These are phyloP conservation scores for Tryphoninae sp. DNA, from an alignment of 2,888 invertebrate genomes.

Conservation along the genomic window DNA sequence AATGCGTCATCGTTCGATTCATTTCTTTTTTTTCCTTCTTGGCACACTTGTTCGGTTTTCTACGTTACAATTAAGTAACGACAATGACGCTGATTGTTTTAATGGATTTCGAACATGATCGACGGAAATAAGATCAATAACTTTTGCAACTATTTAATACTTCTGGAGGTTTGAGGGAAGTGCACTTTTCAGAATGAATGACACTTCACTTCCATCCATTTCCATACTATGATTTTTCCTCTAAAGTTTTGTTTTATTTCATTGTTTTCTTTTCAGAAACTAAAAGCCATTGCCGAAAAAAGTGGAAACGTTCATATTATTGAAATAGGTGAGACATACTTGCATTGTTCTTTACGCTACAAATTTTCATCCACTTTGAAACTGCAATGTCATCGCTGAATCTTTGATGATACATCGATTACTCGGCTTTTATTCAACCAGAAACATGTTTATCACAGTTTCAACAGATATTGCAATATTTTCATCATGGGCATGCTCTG, in stretches of 20 bases:
- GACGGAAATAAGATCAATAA: not conserved
- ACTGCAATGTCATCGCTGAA: constrained; percentile 44
- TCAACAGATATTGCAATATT: constrained; percentile 27
- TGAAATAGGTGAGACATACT: constrained; percentile 85
- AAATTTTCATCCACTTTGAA: not conserved
- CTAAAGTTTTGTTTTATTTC: not conserved
- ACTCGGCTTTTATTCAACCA: constrained; percentile 33
- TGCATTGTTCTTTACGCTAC: not conserved
- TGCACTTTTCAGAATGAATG: too few species aligned
- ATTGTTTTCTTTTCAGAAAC: constrained; percentile 84
- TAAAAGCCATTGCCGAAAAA: constrained; percentile 84
- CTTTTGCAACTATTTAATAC: not conserved
- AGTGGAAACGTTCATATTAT: constrained; percentile 87
- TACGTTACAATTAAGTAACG: constrained; percentile 1
- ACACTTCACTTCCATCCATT: not conserved
- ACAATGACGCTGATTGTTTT: not conserved
- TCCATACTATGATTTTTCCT: not conserved
- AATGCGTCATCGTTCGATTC: constrained; percentile 48
- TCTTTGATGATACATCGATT: constrained; percentile 26
- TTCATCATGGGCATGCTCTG: not conserved
- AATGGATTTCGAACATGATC: not conserved
- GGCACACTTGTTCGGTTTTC: not conserved
- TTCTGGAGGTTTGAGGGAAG: not conserved
- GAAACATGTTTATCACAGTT: not conserved
- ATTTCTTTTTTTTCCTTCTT: not conserved